Percentiles rank a stretch among this genome's conserved stretches.
These are phyloP conservation scores for Acrocephalus kingi DNA, from an alignment of 2,113 vertebrate species.

Conservation along the genomic window DNA sequence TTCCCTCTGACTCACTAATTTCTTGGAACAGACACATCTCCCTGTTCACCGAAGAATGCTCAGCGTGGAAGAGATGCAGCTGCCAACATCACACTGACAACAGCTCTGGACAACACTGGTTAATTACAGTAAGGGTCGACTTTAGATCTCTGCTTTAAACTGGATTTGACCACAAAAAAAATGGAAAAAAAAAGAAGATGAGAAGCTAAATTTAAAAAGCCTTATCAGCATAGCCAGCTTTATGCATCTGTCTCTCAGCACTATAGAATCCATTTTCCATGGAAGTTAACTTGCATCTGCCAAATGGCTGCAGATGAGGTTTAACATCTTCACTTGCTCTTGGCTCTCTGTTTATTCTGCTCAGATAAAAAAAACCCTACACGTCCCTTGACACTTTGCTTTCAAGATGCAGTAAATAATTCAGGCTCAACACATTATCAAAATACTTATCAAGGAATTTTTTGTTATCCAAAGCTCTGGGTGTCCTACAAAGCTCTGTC, in stretches of 20 bases:
- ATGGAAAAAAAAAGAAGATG: neutral
- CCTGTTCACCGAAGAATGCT: neutral
- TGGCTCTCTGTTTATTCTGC: neutral
- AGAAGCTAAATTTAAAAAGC: neutral
- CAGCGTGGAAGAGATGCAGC: neutral
- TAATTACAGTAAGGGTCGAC: neutral
- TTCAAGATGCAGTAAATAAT: constrained; percentile 4
- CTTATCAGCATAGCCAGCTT: neutral
- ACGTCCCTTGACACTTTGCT: neutral
- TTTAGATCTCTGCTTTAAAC: neutral
- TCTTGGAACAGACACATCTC: neutral
- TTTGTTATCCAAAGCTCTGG: neutral
- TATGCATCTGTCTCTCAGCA: neutral
- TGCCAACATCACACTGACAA: neutral
- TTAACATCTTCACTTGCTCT: neutral
- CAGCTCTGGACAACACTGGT: neutral
- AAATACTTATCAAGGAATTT: neutral
- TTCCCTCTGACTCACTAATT: neutral
- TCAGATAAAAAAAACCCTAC: neutral
- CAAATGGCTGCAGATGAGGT: neutral
- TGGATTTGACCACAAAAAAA: neutral
- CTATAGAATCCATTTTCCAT: neutral
- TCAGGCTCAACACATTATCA: neutral
- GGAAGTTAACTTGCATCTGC: neutral
- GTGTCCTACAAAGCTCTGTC: neutral